Base-by-base conservation (phyloP, 1,140 invertebrate genomes). In the Trissolcus basalis region DNA sequence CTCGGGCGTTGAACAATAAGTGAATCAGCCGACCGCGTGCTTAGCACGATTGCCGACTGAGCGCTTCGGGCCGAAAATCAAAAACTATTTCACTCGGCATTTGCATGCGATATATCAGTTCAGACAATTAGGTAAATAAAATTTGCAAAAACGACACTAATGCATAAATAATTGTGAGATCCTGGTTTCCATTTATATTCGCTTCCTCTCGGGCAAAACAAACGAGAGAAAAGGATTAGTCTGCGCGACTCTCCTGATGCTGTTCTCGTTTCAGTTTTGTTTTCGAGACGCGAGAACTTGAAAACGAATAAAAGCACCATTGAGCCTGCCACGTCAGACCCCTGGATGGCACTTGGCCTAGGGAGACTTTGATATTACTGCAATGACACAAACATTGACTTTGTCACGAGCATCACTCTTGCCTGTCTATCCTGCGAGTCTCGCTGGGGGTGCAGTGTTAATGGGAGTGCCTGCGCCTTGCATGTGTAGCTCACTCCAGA, bases 361-460 rank as follows among this genome's bases (percentile, higher is more conserved):
- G 72, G 78, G 67, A 61, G 61, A 44, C 74, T 68, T 44, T 53
- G 39, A 59, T 65, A 77, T 78, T 75, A 44, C 67, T 78, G 81
- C 75, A 81, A 83, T 79, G 64, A 78, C 71, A 75, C 80, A 83
- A 84, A 82, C 81, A 82, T 81, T 80, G 82, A 83, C 82, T 82
- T 83, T 84, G 81, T 84, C 82, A 82, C 82, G 77, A 74, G 63
- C 61, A 73, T 72, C 70, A 33, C 75, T 73, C 48, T 35, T 51
- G 39, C 27, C 54, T 53, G 49, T 45, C 68, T 44, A 12, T 65
- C 58, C 48, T 60, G 33, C 39, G 56, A 53, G 48, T 50, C 47
- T 72, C 68, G 78, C 78, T 60, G 71, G 79, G 74, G 59, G 55
- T 15, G 19, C 43, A 44, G 43, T 36, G 58, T 47, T 73, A 50